Evolutionary conservation across 2,113 vertebrate species (phyloP), one percentile per base, ranked within the genome.

Genomic region (Felis chaus): DNA sequence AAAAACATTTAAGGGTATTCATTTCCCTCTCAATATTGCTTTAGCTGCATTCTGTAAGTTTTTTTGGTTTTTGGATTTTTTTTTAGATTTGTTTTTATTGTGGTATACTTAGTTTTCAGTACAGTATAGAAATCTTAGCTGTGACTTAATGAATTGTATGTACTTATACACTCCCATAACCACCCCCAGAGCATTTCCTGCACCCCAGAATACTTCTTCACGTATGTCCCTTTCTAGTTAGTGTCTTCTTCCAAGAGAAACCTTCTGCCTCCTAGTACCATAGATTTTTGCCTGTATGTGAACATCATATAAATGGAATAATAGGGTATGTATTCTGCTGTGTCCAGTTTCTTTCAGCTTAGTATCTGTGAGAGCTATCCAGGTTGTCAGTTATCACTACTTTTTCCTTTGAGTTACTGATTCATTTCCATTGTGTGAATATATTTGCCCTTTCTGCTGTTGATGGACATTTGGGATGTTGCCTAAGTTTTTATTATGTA

Each of bases 381-480:
- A 53, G 25, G 50, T 21, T 68, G 48, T 57, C 36, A 88, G 8
- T 83, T 80, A 36, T 89, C 73, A 41, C 89, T 73, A 14, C 31
- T 81, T 88, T 95, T 31, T 96, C 84, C 88, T 92, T 93, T 89
- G 48, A 69, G 13, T 93, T 84, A 29, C 81, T 84, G 73, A 87
- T 50, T 95, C 66, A 8, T 69, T 33, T 84, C 41, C 53, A 69
- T 61, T 78, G 61, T 80, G 14, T 80, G 84, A 76, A 53, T 76
- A 23, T 41, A 36, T 85, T n/a, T 76, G 45, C 4, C 21, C 21
- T 82, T 89, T 88, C 36, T 88, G 27, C 69, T 94, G 71, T 66
- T 74, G 63, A 53, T 74, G 65, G 78, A 76, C 29, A 50, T 93
- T 91, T 91, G 19, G 41, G 33, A 79, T 63, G 29, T 71, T 65